A percentile compares a stretch with the other conserved stretches of the same genome.
These are phyloP conservation scores for Saccostrea glomerata DNA, from an alignment of 1,140 invertebrate genomes.

Conservation along the genomic window DNA sequence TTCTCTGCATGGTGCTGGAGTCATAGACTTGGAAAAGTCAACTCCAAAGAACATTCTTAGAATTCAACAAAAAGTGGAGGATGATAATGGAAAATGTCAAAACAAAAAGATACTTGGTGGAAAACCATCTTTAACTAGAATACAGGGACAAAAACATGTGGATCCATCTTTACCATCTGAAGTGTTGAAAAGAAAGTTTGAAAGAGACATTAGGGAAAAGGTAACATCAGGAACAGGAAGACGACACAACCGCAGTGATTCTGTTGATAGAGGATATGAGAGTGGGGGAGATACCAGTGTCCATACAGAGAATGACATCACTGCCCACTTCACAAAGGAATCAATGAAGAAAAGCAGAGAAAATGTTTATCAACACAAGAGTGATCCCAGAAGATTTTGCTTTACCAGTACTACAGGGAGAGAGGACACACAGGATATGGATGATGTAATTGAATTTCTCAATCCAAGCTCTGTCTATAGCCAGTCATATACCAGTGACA, in stretches of 20 bases:
- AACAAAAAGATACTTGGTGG: not conserved
- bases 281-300: conserved; percentile 3
- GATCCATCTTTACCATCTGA: conserved; percentile 1
- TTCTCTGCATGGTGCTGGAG: not conserved
- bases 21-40: conserved; percentile 10
- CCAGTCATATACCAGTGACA: not conserved
- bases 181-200: conserved; percentile 2
- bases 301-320: not conserved
- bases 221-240: not conserved
- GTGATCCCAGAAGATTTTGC: not conserved
- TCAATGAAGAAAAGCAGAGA: not conserved
- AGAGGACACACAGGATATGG: not conserved
- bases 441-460: not conserved
- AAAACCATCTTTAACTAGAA: not conserved
- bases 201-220: not conserved
- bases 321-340: not conserved
- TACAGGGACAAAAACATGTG: not conserved
- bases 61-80: not conserved
- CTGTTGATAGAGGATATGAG: conserved; percentile 13
- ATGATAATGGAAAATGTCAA: not conserved
- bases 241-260: not conserved
- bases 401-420: not conserved
- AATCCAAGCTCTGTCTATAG: not conserved
- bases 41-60: not conserved
- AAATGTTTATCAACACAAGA: not conserved